Base-by-base conservation (phyloP, 2,888 invertebrate species). In the Drosophila anomelani region DNA sequence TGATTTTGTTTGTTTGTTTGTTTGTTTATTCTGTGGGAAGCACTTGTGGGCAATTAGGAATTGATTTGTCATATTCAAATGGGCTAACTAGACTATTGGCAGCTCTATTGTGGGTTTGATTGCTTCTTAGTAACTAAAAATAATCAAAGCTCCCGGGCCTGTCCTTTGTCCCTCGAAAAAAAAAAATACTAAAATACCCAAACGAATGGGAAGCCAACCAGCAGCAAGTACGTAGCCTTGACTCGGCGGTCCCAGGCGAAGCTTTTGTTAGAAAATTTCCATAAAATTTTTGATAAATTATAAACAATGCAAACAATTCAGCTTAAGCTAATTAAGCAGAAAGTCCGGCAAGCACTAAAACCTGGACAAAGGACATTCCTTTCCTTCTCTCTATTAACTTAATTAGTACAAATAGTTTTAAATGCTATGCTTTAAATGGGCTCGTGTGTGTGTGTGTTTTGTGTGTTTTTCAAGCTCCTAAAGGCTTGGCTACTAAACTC, bases 21-120 rank as follows among this genome's bases (percentile, higher is more conserved):
- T 81, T 78, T 80, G 74, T 69, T 47, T 47, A 32, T 32, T 23
- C 75, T 79, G 79, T 75, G 86, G 85, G 85, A 85, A 85, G 85
- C 85, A 84, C 84, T 88, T 86, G 81, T 83, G 79, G 85, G 70
- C 71, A 76, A 79, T 53, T 88, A 88, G 84, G 84, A 88, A 85
- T 79, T 68, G 29, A 41, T 70, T 72, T 51, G 34, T 53, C 36
- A 23, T 53, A 46, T 67, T 55, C 13, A 44, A 53, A 64, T 23
- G 68, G 53, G 53, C 67, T 67, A 66, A 41, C 70, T 58, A 43
- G 60, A 61, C 43, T 72, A 61, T 70, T 70, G 70, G 70, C 70
- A 70, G 70, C 70, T 54, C 72, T 70, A 70, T 70, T 57, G 72
- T 20, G 66, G 64, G 34, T 53, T 46, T 64, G 46, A 55, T 67